These are phyloP conservation scores for Dioctria linearis DNA, from an alignment of 2,888 invertebrate species.

Conservation along the genomic window DNA sequence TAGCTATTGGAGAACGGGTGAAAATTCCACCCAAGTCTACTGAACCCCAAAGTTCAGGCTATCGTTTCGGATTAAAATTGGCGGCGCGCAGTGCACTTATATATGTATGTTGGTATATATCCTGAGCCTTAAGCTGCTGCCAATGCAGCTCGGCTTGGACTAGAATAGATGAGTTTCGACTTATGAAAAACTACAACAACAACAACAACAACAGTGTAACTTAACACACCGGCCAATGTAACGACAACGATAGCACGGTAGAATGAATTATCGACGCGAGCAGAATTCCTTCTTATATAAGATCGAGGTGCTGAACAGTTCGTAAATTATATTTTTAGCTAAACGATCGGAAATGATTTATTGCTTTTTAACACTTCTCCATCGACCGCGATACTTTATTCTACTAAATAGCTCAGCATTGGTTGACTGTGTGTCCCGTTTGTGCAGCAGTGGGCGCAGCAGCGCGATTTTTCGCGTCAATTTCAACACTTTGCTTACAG, in stretches of 20 bases:
- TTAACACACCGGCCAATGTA: neutral
- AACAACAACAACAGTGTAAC: neutral
- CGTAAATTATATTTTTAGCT: slow-evolving; percentile 50
- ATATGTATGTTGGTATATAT: neutral
- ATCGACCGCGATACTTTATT: slow-evolving; percentile 14
- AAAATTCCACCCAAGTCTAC: slow-evolving; percentile 20
- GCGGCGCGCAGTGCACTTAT: slow-evolving; percentile 15
- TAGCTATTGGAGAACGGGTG: slow-evolving; percentile 14
- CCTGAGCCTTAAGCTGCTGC: neutral
- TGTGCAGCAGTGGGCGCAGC: slow-evolving; percentile 37
- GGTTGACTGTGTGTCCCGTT: neutral
- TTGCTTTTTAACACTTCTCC: slow-evolving; percentile 39
- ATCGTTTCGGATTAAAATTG: slow-evolving; percentile 29
- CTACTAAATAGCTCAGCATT: slow-evolving; percentile 5
- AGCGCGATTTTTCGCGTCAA: slow-evolving; percentile 33
- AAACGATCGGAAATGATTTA: slow-evolving; percentile 44
- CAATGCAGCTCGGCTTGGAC: neutral
- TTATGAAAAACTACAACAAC: slow-evolving; percentile 31
- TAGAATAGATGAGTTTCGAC: slow-evolving; percentile 38
- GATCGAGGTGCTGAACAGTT: slow-evolving; percentile 40
- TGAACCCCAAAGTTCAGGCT: slow-evolving; percentile 6
- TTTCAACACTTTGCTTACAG: slow-evolving; percentile 30
- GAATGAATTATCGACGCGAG: slow-evolving; percentile 46
- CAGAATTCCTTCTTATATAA: slow-evolving; percentile 36
- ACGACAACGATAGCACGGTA: slow-evolving; percentile 36